Evolutionary conservation across 2,113 vertebrate genomes (phyloP), one percentile per base, ranked within the genome.

Genomic region (Chitala chitala): DNA sequence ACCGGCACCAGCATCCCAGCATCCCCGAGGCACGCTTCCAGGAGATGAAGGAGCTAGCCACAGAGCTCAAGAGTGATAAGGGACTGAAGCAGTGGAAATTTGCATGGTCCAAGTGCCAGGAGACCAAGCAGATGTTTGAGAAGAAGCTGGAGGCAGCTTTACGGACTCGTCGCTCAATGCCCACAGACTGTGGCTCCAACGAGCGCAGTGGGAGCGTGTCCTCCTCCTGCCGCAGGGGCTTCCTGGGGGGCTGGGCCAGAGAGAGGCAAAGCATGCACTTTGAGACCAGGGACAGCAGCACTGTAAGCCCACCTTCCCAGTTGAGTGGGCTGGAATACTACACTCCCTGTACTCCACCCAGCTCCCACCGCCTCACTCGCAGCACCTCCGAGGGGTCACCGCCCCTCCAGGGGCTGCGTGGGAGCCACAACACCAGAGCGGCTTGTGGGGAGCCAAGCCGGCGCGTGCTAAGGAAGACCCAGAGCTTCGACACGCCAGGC

Each of bases 31-130:
- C 83, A 17, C 85, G 86, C 0, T 95, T 95, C 84, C 89, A 89
- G 77, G 93, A 92, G 83, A 94, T 94, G 92, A 92, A 91, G 82
- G 91, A 90, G 54, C 83, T 94, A 76, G 93, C 93, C 8, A 86
- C 86, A 0, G 90, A 90, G 68, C 78, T 95, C 72, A 89, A 88
- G 31, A 94, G 84, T 3, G 90, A 92, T 5, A 82, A 82, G 42
- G 90, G 90, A 3, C 87, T 92, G 69, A 91, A 92, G 71, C 92
- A 93, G 71, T 95, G 94, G 89, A 91, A 88, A 66, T 86, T 90
- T 1, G 90, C 92, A 1, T 94, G 93, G 92, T 88, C 91, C 13
- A 90, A 84, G 76, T 95, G 91, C 78, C 93, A 95, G 83, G 93
- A 94, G 78, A 93, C 92, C 55, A 91, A 89, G 78, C 81, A 88